Conservation (phyloP, 1,140 invertebrate genomes). For the Sycobia sp. region DNA sequence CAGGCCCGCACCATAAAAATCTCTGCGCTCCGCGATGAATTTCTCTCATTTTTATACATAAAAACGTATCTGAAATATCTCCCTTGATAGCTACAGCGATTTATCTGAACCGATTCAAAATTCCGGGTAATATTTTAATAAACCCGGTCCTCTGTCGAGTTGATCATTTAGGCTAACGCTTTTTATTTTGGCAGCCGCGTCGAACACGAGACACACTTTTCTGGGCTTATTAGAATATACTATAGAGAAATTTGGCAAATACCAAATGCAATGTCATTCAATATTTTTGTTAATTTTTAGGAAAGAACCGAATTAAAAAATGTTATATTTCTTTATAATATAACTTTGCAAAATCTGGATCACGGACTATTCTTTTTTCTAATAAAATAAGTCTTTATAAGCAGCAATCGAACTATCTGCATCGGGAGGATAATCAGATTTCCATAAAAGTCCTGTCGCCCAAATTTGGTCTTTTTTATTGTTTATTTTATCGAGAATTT, state of each 20-base stretch:
- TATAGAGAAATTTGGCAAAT: slow-evolving; percentile 2
- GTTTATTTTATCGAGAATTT: too few relatives aligned
- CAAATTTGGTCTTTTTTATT: too few relatives aligned
- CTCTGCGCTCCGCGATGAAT: not conserved
- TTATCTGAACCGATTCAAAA: slow-evolving; percentile 4
- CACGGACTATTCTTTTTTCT: too few relatives aligned
- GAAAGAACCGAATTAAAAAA: too few relatives aligned
- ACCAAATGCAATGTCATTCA: too few relatives aligned
- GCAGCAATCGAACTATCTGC: too few relatives aligned
- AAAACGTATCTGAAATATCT: slow-evolving; percentile 12
- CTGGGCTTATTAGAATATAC: not conserved
- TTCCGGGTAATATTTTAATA: not conserved
- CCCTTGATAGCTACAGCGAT: not conserved
- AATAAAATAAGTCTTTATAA: too few relatives aligned
- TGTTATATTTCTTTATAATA: too few relatives aligned
- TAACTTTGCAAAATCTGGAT: too few relatives aligned
- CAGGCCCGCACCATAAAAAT: not conserved
- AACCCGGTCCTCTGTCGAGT: not conserved
- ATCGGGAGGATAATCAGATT: too few relatives aligned
- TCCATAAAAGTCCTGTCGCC: too few relatives aligned
- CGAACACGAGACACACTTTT: not conserved
- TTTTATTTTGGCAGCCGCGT: slow-evolving; percentile 4
- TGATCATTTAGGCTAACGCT: slow-evolving; percentile 7
- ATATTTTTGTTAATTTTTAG: too few relatives aligned
- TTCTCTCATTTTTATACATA: not conserved